Evolutionary conservation across 1,140 invertebrate species (phyloP).

Genomic region (Leguminivora glycinivorella): DNA sequence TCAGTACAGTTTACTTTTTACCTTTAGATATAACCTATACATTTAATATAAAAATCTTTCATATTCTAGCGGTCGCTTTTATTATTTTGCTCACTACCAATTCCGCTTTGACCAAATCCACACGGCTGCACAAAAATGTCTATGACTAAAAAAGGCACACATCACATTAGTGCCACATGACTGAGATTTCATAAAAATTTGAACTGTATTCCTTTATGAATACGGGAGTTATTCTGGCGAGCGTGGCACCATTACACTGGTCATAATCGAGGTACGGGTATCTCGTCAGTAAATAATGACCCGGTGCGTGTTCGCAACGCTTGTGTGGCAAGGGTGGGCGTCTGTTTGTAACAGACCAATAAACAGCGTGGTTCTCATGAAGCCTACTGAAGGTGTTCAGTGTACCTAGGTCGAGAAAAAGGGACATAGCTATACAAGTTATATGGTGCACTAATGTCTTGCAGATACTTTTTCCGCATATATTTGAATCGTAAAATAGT

Average conservation of each 20-base stretch:
- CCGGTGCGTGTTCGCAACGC: background rate
- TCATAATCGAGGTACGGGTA: slow-evolving; percentile 1
- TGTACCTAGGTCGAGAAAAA: no score
- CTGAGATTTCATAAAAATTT: background rate
- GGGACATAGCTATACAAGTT: no score
- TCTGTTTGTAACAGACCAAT: background rate
- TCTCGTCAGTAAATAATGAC: slow-evolving; percentile 12
- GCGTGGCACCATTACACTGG: background rate
- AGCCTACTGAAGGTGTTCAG: no score
- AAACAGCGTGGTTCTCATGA: no score
- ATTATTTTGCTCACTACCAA: background rate
- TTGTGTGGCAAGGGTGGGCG: background rate
- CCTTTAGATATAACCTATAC: no score
- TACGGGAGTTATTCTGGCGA: background rate
- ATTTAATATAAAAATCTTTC: no score
- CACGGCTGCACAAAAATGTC: background rate
- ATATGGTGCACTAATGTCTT: no score
- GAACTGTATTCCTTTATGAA: background rate
- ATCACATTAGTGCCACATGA: background rate
- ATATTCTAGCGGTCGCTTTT: no score
- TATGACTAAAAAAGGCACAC: background rate
- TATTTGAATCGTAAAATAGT: no score
- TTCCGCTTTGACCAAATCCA: background rate
- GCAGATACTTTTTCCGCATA: no score
- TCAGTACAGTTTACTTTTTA: no score